Conservation (phyloP, 2,797 vertebrate genomes). For the Chromobotia macracanthus region DNA sequence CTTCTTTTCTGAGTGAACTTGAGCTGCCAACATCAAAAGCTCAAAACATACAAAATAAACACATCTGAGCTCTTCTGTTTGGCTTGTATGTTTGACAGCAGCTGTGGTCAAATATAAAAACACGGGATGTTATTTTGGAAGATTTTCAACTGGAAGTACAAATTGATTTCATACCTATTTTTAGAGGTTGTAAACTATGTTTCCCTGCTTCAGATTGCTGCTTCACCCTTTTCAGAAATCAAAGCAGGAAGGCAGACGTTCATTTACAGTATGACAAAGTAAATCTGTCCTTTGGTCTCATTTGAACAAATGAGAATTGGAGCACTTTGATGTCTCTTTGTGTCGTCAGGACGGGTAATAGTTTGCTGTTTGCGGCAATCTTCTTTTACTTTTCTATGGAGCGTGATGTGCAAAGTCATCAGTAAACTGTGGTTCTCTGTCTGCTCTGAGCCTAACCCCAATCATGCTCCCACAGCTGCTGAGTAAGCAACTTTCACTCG, state of each 20-base stretch:
- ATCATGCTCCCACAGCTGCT: constrained; percentile 49
- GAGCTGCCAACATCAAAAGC: constrained; percentile 16
- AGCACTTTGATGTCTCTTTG: constrained; percentile 41
- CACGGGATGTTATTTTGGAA: background rate
- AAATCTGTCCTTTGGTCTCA: constrained; percentile 23
- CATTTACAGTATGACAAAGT: background rate
- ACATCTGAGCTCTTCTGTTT: constrained; percentile 29
- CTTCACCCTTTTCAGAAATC: constrained; percentile 10
- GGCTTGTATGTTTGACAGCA: background rate
- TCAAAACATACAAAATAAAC: constrained; percentile 45
- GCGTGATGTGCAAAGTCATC: constrained; percentile 53
- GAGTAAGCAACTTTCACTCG: constrained; percentile 54
- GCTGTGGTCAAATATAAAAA: constrained; percentile 34
- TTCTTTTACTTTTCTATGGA: constrained; percentile 47
- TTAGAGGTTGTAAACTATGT: background rate
- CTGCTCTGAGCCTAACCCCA: constrained; percentile 51
- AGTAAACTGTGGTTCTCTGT: constrained; percentile 44
- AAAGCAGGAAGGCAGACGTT: constrained; percentile 11
- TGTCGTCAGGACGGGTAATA: constrained; percentile 30
- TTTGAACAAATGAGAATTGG: constrained; percentile 46
- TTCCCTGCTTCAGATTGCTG: background rate
- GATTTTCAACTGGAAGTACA: constrained; percentile 24
- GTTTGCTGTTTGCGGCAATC: constrained; percentile 52
- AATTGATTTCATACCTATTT: constrained; percentile 21
- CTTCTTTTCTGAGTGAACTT: constrained; percentile 10